These are phyloP conservation scores for Varecia variegata DNA, from an alignment of 2,797 vertebrate species.

Conservation along the genomic window DNA sequence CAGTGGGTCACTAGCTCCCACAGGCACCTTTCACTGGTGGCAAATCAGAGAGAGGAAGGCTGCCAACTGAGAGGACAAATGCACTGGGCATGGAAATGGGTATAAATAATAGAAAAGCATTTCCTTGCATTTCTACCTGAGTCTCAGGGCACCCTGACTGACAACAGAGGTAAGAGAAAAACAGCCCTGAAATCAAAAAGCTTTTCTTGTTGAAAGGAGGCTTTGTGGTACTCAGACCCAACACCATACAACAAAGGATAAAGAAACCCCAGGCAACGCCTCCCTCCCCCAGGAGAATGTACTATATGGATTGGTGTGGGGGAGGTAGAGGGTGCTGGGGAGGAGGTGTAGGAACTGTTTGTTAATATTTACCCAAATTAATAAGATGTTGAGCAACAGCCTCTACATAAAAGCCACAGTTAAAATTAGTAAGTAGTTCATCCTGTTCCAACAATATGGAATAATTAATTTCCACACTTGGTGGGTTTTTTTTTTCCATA, in stretches of 20 bases:
- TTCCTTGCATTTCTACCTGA: background rate
- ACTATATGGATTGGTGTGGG: background rate
- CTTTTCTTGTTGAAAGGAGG: background rate
- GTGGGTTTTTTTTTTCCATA: conserved; percentile 57
- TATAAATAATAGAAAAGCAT: conserved; percentile 33
- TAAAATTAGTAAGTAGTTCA: conserved; percentile 82
- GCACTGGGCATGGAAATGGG: background rate
- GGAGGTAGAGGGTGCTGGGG: background rate
- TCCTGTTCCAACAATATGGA: conserved; percentile 79
- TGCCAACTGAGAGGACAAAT: background rate
- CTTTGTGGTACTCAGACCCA: background rate
- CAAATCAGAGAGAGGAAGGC: background rate
- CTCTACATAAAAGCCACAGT: conserved; percentile 69
- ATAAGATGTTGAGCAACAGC: conserved; percentile 67
- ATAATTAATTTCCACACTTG: conserved; percentile 82
- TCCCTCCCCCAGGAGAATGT: background rate
- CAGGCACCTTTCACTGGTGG: background rate
- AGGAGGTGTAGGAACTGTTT: background rate
- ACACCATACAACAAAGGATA: background rate
- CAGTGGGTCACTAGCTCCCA: background rate
- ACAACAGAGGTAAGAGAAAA: background rate
- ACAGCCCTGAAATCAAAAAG: background rate
- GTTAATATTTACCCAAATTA: conserved; percentile 78
- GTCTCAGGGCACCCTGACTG: background rate
- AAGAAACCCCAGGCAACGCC: background rate